Conservation (phyloP, 2,888 invertebrate species). For the Brenthis daphne region DNA sequence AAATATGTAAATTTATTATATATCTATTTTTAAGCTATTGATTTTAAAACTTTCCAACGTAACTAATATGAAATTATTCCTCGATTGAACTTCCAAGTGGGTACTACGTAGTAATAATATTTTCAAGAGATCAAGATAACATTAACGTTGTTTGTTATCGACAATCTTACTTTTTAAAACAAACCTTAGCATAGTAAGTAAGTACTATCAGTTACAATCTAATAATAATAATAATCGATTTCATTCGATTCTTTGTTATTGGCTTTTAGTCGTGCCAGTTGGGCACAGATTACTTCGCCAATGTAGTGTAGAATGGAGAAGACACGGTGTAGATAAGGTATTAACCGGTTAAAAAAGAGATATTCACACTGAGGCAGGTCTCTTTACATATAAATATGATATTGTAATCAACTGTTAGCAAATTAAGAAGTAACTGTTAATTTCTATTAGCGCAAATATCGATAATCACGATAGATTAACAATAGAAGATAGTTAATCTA, state of each 20-base stretch:
- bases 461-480: not conserved
- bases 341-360: too few species aligned
- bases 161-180: not conserved
- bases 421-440: slow-evolving; percentile 3
- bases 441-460: not conserved
- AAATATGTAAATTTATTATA: slow-evolving; percentile 6
- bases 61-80: too few species aligned
- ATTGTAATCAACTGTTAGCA: not conserved
- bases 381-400: not conserved
- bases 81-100: too few species aligned
- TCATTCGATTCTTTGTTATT: too few species aligned
- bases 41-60: too few species aligned
- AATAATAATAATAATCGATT: slow-evolving; percentile 2
- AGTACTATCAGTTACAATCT: not conserved
- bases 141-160: slow-evolving; percentile 2
- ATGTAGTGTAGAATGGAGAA: too few species aligned
- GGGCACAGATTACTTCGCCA: too few species aligned
- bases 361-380: too few species aligned
- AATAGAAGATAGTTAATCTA: not conserved
- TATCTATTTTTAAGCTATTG: not conserved
- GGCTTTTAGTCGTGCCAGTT: too few species aligned
- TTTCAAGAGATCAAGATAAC: not conserved
- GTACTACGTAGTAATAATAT: too few species aligned
- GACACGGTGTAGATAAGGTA: too few species aligned
- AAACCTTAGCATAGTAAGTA: not conserved